phyloP scores from a whole-genome alignment of 2,888 invertebrate species.

The Meteorus cinctellus region DNA sequence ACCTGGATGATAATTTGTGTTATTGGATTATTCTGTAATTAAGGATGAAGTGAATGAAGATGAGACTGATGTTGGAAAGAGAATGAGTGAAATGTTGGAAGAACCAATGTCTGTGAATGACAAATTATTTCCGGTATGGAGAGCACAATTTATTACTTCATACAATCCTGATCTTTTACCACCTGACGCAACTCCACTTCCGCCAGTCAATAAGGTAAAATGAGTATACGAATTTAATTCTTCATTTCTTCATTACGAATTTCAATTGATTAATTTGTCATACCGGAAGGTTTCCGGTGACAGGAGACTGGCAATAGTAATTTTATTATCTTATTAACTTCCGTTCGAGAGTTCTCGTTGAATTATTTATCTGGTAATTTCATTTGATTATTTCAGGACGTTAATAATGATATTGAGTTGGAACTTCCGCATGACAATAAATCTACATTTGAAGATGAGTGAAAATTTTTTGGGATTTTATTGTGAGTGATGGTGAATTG shows the following conservation, averaged over 20 bases:
- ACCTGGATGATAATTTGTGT: too few species aligned
- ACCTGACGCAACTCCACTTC: constrained; percentile 80
- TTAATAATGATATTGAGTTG: too few species aligned
- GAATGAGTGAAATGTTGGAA: constrained; percentile 60
- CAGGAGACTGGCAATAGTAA: background rate
- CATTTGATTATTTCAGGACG: too few species aligned
- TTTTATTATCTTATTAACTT: too few species aligned
- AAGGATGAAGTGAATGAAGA: constrained; percentile 47
- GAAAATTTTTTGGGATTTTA: too few species aligned
- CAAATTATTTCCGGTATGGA: constrained; percentile 78
- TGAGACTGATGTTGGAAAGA: constrained; percentile 53
- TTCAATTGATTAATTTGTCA: background rate
- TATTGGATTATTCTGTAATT: background rate
- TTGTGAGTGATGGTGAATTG: too few species aligned
- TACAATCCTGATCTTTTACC: constrained; percentile 83
- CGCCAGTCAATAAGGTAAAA: background rate
- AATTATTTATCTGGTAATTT: too few species aligned
- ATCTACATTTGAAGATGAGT: too few species aligned
- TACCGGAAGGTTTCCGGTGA: background rate
- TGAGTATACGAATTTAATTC: background rate
- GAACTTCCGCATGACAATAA: too few species aligned
- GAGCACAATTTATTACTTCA: constrained; percentile 80
- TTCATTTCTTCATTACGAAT: background rate
- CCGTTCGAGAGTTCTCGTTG: too few species aligned
- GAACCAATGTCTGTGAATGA: constrained; percentile 53